Base-by-base conservation (phyloP, 2,113 vertebrate species). In the Bolborhynchus lineola region DNA sequence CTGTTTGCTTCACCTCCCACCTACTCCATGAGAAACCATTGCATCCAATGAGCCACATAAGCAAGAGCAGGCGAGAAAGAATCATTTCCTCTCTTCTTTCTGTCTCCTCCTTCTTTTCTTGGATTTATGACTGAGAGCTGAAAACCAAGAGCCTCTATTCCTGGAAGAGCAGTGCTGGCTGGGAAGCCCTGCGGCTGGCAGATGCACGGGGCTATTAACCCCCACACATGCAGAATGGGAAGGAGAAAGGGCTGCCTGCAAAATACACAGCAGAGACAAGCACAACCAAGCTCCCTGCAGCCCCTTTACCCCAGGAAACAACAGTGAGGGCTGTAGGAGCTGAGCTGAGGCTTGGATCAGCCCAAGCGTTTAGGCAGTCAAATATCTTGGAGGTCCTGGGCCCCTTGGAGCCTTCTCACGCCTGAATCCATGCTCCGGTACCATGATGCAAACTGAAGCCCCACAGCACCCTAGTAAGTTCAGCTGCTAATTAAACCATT, bases 51-150 rank as follows among this genome's bases (percentile, higher is more conserved):
- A 0, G 55, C 68, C n/a, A 37, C 4, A 0, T 19, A 69, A 81
- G 82, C 82, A 55, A 37, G 84, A 92, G 95, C 55, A 3, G 12
- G 78, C 49, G 93, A 76, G 86, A 81, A 86, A 81, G 88, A 91
- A 86, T 62, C 52, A 78, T 76, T 96, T 89, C 60, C 94, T 88
- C 72, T 64, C 42, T 81, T 91, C 91, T 71, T 94, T 90, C 71
- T 85, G 77, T 64, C 78, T 68, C 57, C 41, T 82, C 57, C 59
- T 76, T 82, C 64, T 24, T 91, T 65, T 88, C 42, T 69, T 88
- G 93, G 93, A 97, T 97, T 97, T 97, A 96, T 92, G 94, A 88
- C 83, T 71, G 67, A 82, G 83, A 68, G 53, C 82, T 94, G 82
- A 65, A 95, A 86, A 94, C 81, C 92, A 89, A 82, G 70, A 35